Conservation (phyloP, 2,797 vertebrate genomes). For the Morus bassanus region DNA sequence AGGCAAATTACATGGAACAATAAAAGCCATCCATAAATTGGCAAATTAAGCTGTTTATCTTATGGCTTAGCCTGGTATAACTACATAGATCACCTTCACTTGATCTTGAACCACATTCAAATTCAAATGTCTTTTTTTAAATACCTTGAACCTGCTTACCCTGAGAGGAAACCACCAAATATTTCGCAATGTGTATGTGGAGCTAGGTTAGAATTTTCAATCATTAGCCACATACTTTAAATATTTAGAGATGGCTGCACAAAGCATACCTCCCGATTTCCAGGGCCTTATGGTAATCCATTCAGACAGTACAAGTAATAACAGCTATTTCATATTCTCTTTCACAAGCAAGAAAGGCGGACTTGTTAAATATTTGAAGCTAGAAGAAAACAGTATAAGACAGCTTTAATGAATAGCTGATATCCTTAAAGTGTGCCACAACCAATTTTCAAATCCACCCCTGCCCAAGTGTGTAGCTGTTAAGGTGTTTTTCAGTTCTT, state of each 20-base stretch:
- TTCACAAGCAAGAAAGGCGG: background rate
- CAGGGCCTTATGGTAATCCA: background rate
- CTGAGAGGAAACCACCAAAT: background rate
- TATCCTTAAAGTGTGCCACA: background rate
- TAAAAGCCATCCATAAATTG: background rate
- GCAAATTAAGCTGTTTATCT: background rate
- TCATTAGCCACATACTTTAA: background rate
- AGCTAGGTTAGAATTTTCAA: background rate
- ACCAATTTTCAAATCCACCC: background rate
- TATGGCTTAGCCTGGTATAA: background rate
- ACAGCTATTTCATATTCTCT: background rate
- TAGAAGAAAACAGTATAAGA: background rate
- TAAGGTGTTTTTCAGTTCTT: background rate
- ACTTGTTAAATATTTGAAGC: background rate
- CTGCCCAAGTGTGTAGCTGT: background rate
- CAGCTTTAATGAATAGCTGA: background rate
- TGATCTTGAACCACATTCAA: background rate
- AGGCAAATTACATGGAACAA: background rate
- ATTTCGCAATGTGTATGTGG: background rate
- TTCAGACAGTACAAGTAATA: background rate
- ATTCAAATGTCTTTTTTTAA: background rate
- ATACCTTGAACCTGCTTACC: background rate
- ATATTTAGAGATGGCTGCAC: background rate
- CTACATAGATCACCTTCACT: background rate
- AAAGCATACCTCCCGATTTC: background rate